Base-by-base conservation (phyloP, 2,888 invertebrate genomes). In the Dichetophora obliterata region DNA sequence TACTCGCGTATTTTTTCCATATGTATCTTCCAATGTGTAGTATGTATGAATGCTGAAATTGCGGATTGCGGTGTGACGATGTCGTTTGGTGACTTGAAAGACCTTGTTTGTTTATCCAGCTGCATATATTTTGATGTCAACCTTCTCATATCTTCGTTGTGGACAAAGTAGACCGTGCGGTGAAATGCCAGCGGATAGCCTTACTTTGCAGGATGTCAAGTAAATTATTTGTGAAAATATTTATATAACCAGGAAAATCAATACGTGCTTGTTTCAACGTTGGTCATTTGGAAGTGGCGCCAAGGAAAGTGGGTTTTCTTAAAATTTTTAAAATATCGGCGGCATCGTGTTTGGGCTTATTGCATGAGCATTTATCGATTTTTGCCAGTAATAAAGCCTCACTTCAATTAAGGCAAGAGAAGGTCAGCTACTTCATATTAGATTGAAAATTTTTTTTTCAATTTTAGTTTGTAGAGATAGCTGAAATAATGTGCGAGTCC, bases 71-170 rank as follows among this genome's bases (percentile, higher is more conserved):
- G 3, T 54, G 54, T 19, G 54, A 8, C 54, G 19, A 3, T 54
- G 54, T 54, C 22, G 6, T 54, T n/a, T 54, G n/a, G n/a, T n/a
- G n/a, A 54, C 22, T 73, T 37, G 61, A 73, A 73, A 70, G 63
- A 31, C 50, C 19, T 5, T 76, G 71, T 79, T 80, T 82, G 80
- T 82, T 82, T 82, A 82, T 81, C 78, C 82, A 82, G 82, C 82
- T 82, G 82, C 81, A 43, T 43, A 54, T 22, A 54, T 54, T 54
- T 54, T 22, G 54, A n/a, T 19, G 54, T 19, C 8, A 54, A 54
- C 22, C 22, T 54, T 54, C n/a, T n/a, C 54, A 54, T 54, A 43
- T 43, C 43, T 14, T 43, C 43, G 43, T 11, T 6, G 43, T 2
- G 11, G 11, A 43, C 14, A 43, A 3, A 11, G 31, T 70, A 27